Conservation (phyloP, 2,797 vertebrate species). For the Sebastes reedi region DNA sequence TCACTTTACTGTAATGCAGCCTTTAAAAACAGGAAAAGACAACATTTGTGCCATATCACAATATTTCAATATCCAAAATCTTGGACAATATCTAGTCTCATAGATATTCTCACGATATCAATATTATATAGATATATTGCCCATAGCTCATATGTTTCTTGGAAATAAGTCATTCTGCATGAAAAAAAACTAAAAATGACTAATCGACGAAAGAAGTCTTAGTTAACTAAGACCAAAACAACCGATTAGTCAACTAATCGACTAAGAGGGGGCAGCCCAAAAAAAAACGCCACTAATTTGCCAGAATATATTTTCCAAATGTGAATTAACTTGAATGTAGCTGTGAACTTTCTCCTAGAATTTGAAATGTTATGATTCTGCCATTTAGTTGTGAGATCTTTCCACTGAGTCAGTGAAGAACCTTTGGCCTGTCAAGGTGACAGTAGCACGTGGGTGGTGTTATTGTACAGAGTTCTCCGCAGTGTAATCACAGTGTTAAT, state of each 20-base stretch:
- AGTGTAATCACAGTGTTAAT: constrained; percentile 53
- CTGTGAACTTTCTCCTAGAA: background rate
- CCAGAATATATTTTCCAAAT: background rate
- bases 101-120: too few relatives aligned
- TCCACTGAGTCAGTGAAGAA: constrained; percentile 17
- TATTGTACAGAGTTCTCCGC: constrained; percentile 44
- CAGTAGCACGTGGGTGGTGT: constrained; percentile 54
- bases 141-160: background rate
- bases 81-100: too few relatives aligned
- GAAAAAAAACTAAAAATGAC: background rate
- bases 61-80: too few relatives aligned
- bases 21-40: too few relatives aligned
- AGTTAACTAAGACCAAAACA: background rate
- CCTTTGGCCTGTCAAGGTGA: constrained; percentile 30
- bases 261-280: too few relatives aligned
- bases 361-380: background rate
- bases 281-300: background rate
- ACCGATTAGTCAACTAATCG: too few relatives aligned
- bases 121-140: too few relatives aligned
- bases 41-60: too few relatives aligned
- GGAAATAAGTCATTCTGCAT: background rate
- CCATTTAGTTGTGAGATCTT: background rate
- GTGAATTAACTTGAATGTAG: background rate
- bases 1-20: too few relatives aligned
- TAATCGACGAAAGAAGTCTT: background rate